Percentiles rank a stretch among this genome's conserved stretches.
Conservation (phyloP, 2,888 invertebrate genomes). For the Meganola albula region DNA sequence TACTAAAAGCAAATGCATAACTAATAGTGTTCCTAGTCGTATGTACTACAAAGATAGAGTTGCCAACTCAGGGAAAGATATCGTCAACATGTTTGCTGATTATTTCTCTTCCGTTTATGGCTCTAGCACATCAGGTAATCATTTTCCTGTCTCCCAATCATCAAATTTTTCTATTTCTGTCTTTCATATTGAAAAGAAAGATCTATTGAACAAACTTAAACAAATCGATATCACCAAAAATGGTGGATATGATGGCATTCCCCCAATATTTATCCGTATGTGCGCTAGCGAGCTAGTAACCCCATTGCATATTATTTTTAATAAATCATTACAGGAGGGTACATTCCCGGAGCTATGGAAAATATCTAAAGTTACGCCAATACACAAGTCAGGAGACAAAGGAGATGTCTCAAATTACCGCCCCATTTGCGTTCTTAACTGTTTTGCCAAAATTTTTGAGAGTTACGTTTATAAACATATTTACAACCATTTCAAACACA, state of each 20-base stretch:
- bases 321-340: background rate
- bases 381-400: background rate
- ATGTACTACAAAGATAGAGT: background rate
- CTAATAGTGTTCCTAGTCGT: background rate
- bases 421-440: background rate
- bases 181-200: background rate
- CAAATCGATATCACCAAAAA: background rate
- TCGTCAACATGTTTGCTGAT: conserved; percentile 4
- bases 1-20: conserved; percentile 3
- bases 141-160: too few relatives aligned
- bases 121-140: background rate
- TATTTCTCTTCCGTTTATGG: conserved; percentile 6
- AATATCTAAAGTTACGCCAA: background rate
- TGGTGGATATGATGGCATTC: conserved; percentile 1
- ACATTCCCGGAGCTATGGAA: conserved; percentile 5
- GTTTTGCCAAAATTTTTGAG: conserved; percentile 4
- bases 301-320: background rate
- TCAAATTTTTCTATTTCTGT: background rate
- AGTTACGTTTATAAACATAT: background rate
- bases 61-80: background rate
- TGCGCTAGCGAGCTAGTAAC: background rate
- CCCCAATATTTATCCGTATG: background rate
- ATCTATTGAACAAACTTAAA: too few relatives aligned
- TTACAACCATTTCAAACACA: conserved; percentile 1
- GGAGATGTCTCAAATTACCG: background rate